Conservation (phyloP, 2,797 vertebrate genomes). For the Squalus acanthias region DNA sequence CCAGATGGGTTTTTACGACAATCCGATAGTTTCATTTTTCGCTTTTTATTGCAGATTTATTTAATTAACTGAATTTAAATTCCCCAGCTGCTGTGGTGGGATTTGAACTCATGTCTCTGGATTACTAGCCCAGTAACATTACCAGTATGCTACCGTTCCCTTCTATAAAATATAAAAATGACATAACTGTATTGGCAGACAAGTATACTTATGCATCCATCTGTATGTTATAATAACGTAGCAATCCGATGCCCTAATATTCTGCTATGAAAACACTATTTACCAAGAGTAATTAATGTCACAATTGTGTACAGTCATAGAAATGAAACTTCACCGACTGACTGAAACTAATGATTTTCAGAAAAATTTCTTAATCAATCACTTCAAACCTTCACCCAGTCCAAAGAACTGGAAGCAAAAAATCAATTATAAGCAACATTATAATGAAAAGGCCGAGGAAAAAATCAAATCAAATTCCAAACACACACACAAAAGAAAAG, state of each 20-base stretch:
- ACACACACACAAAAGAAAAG: background rate
- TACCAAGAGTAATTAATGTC: background rate
- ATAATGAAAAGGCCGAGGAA: background rate
- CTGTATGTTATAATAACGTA: background rate
- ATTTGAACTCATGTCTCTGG: no score
- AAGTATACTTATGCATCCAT: background rate
- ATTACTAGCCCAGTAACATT: no score
- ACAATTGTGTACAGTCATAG: background rate
- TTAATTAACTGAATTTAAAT: no score
- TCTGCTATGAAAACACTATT: background rate
- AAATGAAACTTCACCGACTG: background rate
- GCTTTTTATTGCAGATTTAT: no score
- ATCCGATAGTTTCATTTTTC: no score
- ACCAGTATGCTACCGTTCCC: no score
- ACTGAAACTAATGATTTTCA: background rate
- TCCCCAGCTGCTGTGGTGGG: no score
- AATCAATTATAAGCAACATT: background rate
- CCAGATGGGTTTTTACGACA: no score
- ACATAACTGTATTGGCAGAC: background rate
- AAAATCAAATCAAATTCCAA: background rate
- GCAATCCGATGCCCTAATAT: background rate
- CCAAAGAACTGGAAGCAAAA: background rate
- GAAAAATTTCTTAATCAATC: background rate
- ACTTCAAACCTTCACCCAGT: conserved; percentile 6
- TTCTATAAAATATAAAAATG: background rate